phyloP scores from a whole-genome alignment of 2,797 vertebrate genomes.

The Gadopsis marmoratus region DNA sequence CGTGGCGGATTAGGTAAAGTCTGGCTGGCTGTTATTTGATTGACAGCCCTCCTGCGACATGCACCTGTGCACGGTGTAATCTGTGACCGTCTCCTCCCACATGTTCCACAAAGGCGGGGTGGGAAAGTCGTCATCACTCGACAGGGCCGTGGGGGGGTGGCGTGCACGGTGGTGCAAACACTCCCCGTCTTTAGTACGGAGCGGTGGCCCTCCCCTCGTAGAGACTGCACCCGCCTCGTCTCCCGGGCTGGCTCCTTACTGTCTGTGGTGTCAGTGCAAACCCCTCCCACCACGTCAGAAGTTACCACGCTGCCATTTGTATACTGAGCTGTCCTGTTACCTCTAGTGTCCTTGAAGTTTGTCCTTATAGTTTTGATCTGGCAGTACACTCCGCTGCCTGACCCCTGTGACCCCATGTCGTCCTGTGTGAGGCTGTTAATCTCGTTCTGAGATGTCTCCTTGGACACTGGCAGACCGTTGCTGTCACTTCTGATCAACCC shows the following conservation, averaged over 20 bases:
- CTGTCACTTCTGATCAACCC: slow-evolving; percentile 68
- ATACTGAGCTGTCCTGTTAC: slow-evolving; percentile 80
- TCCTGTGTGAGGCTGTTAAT: slow-evolving; percentile 81
- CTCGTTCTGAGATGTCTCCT: slow-evolving; percentile 82
- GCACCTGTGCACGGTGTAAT: slow-evolving; percentile 80
- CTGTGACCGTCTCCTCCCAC: slow-evolving; percentile 83
- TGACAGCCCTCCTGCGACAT: slow-evolving; percentile 77
- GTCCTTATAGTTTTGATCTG: slow-evolving; percentile 77
- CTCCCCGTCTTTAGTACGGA: slow-evolving; percentile 69
- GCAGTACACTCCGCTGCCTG: slow-evolving; percentile 83
- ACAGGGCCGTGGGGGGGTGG: slow-evolving; percentile 81
- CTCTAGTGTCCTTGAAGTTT: slow-evolving; percentile 72
- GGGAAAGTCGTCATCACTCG: slow-evolving; percentile 67
- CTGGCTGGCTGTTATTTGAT: slow-evolving; percentile 80
- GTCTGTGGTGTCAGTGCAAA: slow-evolving; percentile 81
- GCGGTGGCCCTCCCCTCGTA: slow-evolving; percentile 76
- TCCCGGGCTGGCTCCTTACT: slow-evolving; percentile 60
- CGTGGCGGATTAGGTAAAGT: slow-evolving; percentile 81
- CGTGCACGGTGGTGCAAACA: slow-evolving; percentile 65
- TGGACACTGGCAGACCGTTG: slow-evolving; percentile 65
- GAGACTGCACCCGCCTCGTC: slow-evolving; percentile 79
- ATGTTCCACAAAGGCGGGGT: slow-evolving; percentile 78
- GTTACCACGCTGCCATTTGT: slow-evolving; percentile 86
- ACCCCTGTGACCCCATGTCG: slow-evolving; percentile 81
- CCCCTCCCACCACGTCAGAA: slow-evolving; percentile 84